A percentile compares a stretch with the other conserved stretches of the same genome.
Evolutionary conservation across 2,113 vertebrate genomes (phyloP).

Genomic region (Erythrolamprus reginae): DNA sequence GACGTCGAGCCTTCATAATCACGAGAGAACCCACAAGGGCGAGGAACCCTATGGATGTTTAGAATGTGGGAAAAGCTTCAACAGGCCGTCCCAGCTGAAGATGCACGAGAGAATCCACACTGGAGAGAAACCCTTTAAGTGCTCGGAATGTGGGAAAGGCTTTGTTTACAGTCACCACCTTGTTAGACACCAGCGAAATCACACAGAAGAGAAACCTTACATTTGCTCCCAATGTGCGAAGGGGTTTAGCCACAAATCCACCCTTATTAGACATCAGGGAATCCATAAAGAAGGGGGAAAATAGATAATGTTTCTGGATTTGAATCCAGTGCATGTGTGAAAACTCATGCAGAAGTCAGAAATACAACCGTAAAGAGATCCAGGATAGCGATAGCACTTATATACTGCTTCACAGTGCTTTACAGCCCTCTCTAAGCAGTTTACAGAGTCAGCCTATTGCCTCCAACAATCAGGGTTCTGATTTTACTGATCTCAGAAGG

Average conservation of each 20-base stretch:
- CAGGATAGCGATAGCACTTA: neutral
- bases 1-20: constrained; percentile 51
- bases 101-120: constrained; percentile 39
- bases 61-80: constrained; percentile 60
- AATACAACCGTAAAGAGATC: neutral
- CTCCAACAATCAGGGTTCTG: no score
- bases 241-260: constrained; percentile 48
- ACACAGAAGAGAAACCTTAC: constrained; percentile 55
- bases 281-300: constrained; percentile 47
- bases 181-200: constrained; percentile 47
- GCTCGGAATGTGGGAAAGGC: constrained; percentile 52
- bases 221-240: constrained; percentile 49
- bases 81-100: constrained; percentile 51
- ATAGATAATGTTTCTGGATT: constrained; percentile 40
- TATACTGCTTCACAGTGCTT: no score
- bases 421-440: no score
- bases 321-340: constrained; percentile 27
- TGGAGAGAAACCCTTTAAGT: constrained; percentile 43
- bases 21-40: constrained; percentile 56
- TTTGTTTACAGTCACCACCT: constrained; percentile 53
- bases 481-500: no score
- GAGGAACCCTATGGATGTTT: constrained; percentile 53
- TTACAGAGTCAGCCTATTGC: no score
- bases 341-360: constrained; percentile 9
- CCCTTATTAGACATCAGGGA: constrained; percentile 49